Evolutionary conservation across 1,140 invertebrate species (phyloP), one percentile per base, ranked within the genome.

Genomic region (Brachionus calyciflorus): DNA sequence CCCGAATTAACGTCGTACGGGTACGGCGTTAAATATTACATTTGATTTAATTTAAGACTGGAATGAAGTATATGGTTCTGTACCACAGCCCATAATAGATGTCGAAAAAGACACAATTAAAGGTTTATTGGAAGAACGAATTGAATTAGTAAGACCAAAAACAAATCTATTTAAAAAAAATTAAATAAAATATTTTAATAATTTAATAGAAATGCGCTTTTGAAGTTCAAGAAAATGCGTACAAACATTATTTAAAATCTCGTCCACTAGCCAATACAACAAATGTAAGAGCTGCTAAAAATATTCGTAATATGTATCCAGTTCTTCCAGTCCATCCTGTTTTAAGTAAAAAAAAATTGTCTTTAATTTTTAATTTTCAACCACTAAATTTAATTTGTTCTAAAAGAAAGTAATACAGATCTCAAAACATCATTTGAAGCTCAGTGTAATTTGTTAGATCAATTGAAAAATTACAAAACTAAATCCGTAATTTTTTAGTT

Each of bases 161-260:
- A 48, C 40, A n/a, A n/a, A n/a, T n/a, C n/a, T n/a, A n/a, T 30
- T n/a, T 60, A 24, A 21, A 46, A 46, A 26, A 12, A 10, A 10
- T 3, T 19, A 10, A 19, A 41, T 41, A 9, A 46, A 10, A 7
- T 10, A 40, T 19, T 24, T 28, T 44, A 24, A 40, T 69, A 12
- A 26, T 19, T 69, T 28, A 24, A 12, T 26, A 70, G 44, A 73
- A 73, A 73, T 51, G 69, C 51, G 46, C 46, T 37, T 76, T 76
- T 41, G 49, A 76, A 41, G 73, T 76, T 2, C 73, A 76, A 57
- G 49, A 76, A 57, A 76, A 76, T 28, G 73, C 73, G 0, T 76
- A 76, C 26, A 55, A 76, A 46, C 73, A 76, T n/a, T 76, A 76
- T 41, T 30, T 76, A 55, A 76, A 55, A 60, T 41, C 73, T 55